Evolutionary conservation across 2,797 vertebrate genomes (phyloP), one percentile per base, ranked within the genome.

Genomic region (Ceryle rudis): DNA sequence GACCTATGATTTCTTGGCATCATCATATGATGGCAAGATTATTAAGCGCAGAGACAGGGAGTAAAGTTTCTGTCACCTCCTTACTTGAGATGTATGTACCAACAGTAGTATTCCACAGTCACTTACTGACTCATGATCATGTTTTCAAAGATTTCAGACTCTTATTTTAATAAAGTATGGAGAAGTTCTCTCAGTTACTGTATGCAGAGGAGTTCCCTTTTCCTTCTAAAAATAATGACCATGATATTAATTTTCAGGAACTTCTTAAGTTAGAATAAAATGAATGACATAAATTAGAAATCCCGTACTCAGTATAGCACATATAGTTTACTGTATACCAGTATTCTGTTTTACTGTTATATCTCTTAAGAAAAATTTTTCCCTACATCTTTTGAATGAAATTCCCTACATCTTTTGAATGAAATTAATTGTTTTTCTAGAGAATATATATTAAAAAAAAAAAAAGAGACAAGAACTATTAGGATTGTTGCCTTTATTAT

Each of bases 21-120:
- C 3, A 0, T 46, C 10, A 9, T 77, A 69, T 5, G 28, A 60
- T 0, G 1, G 16, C 25, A 60, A 2, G 5, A 10, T 73, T 84
- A 60, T 58, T 52, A 66, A 73, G 44, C 20, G n/a, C 3, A 3
- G 41, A 65, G 25, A 14, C 26, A 75, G 29, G 16, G 7, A 81
- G 10, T 3, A 49, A 67, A 72, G 29, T 20, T 82, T 91, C 35
- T 69, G 31, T 33, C 1, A 1, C 29, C 21, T 78, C 60, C 42
- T 69, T 37, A 35, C 23, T 91, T 85, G 71, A 80, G 28, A 33
- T 20, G 2, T 17, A 12, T 49, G 23, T 64, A 42, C 41, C 4
- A 2, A 80, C 16, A 90, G 60, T 3, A 73, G 12, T 39, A 60
- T 71, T 85, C 51, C 47, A 55, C 17, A 39, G 10, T 29, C 49